These are phyloP conservation scores for Lineus longissimus DNA, from an alignment of 1,140 invertebrate species.

Conservation along the genomic window DNA sequence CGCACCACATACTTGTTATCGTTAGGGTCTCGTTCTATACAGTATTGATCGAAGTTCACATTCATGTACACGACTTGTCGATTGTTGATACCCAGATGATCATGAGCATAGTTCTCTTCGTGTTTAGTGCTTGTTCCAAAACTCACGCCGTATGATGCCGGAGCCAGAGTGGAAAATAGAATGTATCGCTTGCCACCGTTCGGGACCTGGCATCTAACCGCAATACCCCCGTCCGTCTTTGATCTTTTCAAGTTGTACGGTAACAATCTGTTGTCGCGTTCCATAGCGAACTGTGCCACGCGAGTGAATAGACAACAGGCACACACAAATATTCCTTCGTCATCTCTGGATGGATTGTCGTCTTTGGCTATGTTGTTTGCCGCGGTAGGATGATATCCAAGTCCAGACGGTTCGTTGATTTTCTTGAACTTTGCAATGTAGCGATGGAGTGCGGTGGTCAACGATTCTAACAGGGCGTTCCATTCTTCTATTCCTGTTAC, in stretches of 20 bases:
- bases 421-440: not conserved
- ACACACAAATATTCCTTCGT: not conserved
- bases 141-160: not conserved
- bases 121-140: not conserved
- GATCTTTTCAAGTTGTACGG: not conserved
- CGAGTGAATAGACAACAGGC: not conserved
- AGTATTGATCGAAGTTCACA: not conserved
- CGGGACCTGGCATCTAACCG: not conserved
- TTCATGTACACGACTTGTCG: not conserved
- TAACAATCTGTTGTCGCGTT: not conserved
- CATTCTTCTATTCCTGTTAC: not conserved
- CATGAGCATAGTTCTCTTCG: not conserved
- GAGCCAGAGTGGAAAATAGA: not conserved
- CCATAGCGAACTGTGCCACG: not conserved
- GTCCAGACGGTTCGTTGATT: not conserved
- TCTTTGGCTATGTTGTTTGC: not conserved
- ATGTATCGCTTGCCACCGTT: not conserved
- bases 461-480: not conserved
- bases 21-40: not conserved
- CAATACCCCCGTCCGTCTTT: not conserved
- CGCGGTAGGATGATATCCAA: not conserved
- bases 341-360: not conserved
- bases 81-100: constrained; percentile 1
- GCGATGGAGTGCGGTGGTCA: not conserved
- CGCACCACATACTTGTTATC: not conserved